Evolutionary conservation across 2,797 vertebrate genomes (phyloP), one percentile per base, ranked within the genome.

Genomic region (Xiphophorus birchmanni): DNA sequence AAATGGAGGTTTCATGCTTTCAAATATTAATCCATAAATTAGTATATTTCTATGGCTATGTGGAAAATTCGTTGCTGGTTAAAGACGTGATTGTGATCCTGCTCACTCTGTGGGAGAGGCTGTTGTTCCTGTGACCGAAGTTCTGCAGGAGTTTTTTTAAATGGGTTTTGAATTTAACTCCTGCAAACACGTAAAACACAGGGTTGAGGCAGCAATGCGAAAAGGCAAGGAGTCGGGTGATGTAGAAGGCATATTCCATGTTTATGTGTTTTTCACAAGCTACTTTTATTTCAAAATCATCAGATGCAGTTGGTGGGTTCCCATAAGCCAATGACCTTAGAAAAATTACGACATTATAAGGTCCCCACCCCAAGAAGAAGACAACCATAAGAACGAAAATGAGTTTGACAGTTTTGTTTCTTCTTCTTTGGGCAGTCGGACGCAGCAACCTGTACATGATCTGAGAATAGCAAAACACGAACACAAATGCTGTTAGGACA

Each of bases 121-220:
- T 44, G 13, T 5, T 81, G 0, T 45, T 88, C 10, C 2, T 79
- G 0, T 44, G 23, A 37, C 82, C 81, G 71, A 67, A 83, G 77
- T 75, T 76, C 76, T 76, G 90, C 26, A 96, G 73, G 80, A 95
- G 78, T 74, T 88, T 95, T 81, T 92, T 95, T 82, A 99, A 88
- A 88, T 99, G 97, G 23, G 83, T 96, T 89, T 96, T 97, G 93
- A 98, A 99, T 91, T 99, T 99, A 74, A 97, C 90, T 4, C 98
- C 98, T 1, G 97, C 95, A 23, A 99, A 97, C 32, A 97, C 97
- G 0, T 99, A 99, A 91, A 99, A 96, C 72, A 99, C 92, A 0
- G 98, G 98, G 87, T 99, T 98, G 37, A 99, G 95, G 89, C 97
- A 98, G 88, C 98, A 99, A 86, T 99, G 98, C 2, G 96, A 97